These are phyloP conservation scores for Halictus ligatus DNA, from an alignment of 2,888 invertebrate genomes.

Conservation along the genomic window DNA sequence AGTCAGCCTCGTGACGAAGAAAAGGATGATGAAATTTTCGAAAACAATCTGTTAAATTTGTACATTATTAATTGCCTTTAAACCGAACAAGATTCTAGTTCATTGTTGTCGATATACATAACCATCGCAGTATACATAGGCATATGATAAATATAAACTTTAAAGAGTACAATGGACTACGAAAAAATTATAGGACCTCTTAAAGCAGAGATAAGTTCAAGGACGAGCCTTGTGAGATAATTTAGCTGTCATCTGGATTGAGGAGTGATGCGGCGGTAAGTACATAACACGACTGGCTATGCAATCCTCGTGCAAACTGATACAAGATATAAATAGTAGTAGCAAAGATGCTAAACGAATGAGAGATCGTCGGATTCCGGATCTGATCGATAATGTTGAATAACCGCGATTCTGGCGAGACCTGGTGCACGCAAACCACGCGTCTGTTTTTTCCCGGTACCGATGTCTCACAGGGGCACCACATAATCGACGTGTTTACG, in stretches of 20 bases:
- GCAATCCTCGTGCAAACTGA: not conserved
- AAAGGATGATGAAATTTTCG: no score
- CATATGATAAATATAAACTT: no score
- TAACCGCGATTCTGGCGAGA: not conserved
- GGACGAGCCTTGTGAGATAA: not conserved
- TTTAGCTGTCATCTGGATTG: not conserved
- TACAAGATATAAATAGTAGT: not conserved
- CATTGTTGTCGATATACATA: no score
- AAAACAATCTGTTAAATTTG: no score
- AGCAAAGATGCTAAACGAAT: not conserved
- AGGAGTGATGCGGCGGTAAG: not conserved
- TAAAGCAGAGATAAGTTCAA: not conserved
- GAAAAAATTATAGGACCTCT: not conserved
- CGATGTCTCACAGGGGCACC: conserved; percentile 35
- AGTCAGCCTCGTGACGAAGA: no score
- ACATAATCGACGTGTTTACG: conserved; percentile 66
- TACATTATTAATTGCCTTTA: not conserved
- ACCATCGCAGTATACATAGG: no score
- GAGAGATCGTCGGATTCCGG: not conserved
- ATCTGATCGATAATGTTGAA: not conserved
- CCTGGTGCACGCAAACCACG: not conserved
- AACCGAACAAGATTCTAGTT: no score
- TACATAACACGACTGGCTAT: not conserved
- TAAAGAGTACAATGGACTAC: not conserved
- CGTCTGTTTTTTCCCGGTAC: conserved; percentile 46